Conservation (phyloP, 2,888 invertebrate genomes). For the Ochropleura plecta region DNA sequence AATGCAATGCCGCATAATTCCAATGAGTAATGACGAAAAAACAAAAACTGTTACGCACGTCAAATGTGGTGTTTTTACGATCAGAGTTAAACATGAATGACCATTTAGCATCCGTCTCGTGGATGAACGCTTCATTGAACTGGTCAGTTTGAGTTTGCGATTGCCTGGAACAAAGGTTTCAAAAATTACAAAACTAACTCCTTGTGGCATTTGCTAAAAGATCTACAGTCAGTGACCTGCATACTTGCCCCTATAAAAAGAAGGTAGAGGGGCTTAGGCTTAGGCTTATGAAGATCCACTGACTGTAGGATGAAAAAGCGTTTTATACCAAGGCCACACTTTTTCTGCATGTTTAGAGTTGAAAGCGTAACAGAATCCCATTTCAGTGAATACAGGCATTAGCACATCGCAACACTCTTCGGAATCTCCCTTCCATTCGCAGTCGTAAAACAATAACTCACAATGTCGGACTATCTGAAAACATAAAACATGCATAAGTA, state of each 20-base stretch:
- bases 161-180: constrained; percentile 77
- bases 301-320: not conserved
- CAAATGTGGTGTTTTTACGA: constrained; percentile 84
- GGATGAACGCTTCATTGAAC: constrained; percentile 90
- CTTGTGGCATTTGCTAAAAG: not conserved
- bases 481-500: constrained; percentile 4
- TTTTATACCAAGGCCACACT: constrained; percentile 88
- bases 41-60: constrained; percentile 76
- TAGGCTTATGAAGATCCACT: not conserved
- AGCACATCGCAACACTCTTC: constrained; percentile 92
- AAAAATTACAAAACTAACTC: not conserved
- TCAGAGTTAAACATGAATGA: constrained; percentile 90
- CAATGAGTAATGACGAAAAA: not conserved
- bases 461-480: constrained; percentile 91
- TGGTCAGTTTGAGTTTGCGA: constrained; percentile 80
- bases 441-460: constrained; percentile 91
- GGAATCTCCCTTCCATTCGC: constrained; percentile 92
- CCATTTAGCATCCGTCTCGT: constrained; percentile 93
- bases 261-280: not conserved
- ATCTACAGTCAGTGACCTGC: not conserved
- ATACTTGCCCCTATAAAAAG: not conserved
- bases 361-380: constrained; percentile 94
- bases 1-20: not conserved
- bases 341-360: constrained; percentile 92
- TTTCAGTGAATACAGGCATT: constrained; percentile 93